Conservation (phyloP, 2,797 vertebrate species). For the Cyprinella venusta region DNA sequence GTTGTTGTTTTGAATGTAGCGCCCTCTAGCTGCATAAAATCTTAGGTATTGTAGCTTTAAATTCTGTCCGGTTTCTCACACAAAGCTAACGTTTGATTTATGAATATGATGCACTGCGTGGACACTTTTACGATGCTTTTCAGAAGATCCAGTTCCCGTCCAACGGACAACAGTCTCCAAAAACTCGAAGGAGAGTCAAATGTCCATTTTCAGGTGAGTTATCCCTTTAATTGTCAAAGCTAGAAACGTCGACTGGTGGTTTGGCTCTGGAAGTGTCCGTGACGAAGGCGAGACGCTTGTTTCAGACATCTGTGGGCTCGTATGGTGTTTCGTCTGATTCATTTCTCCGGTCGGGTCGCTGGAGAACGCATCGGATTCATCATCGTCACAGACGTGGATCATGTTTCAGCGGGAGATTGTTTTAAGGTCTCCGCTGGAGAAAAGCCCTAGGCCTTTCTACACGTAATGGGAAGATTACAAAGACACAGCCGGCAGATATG, state of each 20-base stretch:
- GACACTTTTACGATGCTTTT: background rate
- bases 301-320: background rate
- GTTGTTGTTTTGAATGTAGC: too few relatives aligned
- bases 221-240: background rate
- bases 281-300: background rate
- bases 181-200: background rate
- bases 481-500: background rate
- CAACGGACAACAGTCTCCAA: background rate
- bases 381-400: background rate
- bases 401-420: background rate
- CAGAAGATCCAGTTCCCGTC: background rate
- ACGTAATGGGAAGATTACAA: background rate
- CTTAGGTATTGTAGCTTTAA: too few relatives aligned
- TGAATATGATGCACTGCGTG: background rate
- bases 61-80: background rate
- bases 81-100: background rate
- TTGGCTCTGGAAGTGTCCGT: background rate
- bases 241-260: background rate
- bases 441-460: background rate
- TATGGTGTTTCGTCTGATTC: background rate
- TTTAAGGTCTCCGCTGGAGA: background rate
- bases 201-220: accelerated
- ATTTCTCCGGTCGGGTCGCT: background rate
- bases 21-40: too few relatives aligned
- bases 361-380: background rate